phyloP scores from a whole-genome alignment of 2,797 vertebrate genomes.

The Myiotriccus ornatus region DNA sequence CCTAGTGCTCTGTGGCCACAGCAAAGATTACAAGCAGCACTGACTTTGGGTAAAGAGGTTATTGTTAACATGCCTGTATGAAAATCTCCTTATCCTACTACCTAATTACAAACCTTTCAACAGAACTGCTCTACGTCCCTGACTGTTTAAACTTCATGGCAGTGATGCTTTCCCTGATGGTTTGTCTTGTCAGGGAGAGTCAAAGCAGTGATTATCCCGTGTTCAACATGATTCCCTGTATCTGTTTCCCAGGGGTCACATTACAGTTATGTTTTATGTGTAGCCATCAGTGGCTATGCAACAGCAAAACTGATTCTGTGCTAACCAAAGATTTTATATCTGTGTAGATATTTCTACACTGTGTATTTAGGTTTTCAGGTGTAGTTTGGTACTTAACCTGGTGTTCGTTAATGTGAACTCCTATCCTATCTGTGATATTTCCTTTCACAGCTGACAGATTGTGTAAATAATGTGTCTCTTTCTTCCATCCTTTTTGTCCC shows the following conservation, averaged over 20 bases:
- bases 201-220: not conserved
- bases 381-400: rapidly evolving
- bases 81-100: not conserved
- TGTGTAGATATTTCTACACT: not conserved
- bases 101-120: not conserved
- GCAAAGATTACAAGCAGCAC: not conserved
- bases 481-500: not conserved
- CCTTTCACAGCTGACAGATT: not conserved
- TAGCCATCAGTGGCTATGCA: not conserved
- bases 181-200: not conserved
- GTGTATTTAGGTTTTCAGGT: not conserved
- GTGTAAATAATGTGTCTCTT: not conserved
- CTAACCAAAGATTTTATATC: not conserved
- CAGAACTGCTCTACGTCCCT: not conserved
- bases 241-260: not conserved
- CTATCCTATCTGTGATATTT: not conserved
- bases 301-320: not conserved
- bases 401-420: not conserved
- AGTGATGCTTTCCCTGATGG: not conserved
- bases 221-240: not conserved
- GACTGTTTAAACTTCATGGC: not conserved
- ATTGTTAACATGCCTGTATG: not conserved
- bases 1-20: not conserved
- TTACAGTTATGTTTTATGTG: not conserved
- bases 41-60: not conserved